Conservation (phyloP, 1,140 invertebrate species). For the Lasaia peninsularis region DNA sequence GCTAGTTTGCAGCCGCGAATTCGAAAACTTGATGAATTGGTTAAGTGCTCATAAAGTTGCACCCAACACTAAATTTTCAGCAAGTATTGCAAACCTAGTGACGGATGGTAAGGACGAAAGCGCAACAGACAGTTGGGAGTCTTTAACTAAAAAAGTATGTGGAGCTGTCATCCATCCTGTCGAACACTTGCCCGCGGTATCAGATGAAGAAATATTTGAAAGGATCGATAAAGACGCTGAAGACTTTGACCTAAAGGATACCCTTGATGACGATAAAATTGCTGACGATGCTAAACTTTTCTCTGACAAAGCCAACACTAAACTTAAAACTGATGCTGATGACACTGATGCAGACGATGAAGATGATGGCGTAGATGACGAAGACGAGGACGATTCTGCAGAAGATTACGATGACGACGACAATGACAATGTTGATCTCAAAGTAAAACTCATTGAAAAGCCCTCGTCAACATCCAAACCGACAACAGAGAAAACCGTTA, state of each 20-base stretch:
- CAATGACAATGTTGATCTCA: slow-evolving; percentile 59
- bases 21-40: slow-evolving; percentile 79
- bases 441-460: slow-evolving; percentile 57
- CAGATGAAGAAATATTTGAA: slow-evolving; percentile 75
- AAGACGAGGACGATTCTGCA: slow-evolving; percentile 44
- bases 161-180: slow-evolving; percentile 47
- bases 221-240: slow-evolving; percentile 73
- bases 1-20: slow-evolving; percentile 79
- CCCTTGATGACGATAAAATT: slow-evolving; percentile 62
- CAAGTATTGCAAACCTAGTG: slow-evolving; percentile 69
- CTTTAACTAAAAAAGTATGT: slow-evolving; percentile 64
- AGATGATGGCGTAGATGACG: slow-evolving; percentile 50
- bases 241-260: slow-evolving; percentile 62
- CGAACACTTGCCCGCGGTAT: slow-evolving; percentile 50
- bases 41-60: slow-evolving; percentile 74
- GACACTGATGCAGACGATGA: slow-evolving; percentile 43
- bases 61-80: slow-evolving; percentile 52
- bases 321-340: slow-evolving; percentile 39
- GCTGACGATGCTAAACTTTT: slow-evolving; percentile 48
- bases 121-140: slow-evolving; percentile 60
- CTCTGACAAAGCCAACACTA: slow-evolving; percentile 26
- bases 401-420: slow-evolving; percentile 54
- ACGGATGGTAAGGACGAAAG: slow-evolving; percentile 58
- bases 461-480: slow-evolving; percentile 34
- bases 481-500: slow-evolving; percentile 30